Evolutionary conservation across 2,888 invertebrate species (phyloP), one percentile per base, ranked within the genome.

Genomic region (Neuroscelio doddi): DNA sequence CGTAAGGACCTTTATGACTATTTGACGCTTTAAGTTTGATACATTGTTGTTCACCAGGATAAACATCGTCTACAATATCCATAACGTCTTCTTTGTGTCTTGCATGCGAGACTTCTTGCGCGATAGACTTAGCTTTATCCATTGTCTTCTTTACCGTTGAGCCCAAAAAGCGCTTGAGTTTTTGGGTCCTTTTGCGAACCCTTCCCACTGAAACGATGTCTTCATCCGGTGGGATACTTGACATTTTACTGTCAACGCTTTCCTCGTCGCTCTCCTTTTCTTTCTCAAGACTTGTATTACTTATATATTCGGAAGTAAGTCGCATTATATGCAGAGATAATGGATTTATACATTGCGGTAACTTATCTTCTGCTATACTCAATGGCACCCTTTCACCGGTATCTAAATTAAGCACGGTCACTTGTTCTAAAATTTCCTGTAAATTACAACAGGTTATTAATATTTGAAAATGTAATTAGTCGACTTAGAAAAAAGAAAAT

Each of bases 1-100:
- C 98, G 80, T 95, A 96, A 0, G 97, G 98, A 0, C 98, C 98
- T 82, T 98, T 98, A 84, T 98, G 97, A 57, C 95, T 95, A 79
- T 95, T 95, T 0, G 96, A 94, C 0, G 97, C 97, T 85, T 98
- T 96, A 51, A 97, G 88, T 86, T 97, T 94, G 71, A 93, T 93
- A 79, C 90, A 91, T 71, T 85, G 85, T 26, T 91, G 91, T 69
- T 94, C 94, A 0, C 91, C 91, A 0, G 90, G 90, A 82, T 92
- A 88, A 52, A 93, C 92, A 64, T 93, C 93, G 80, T 95, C 94
- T 0, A 91, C 90, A 39, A 94, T 93, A 76, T 94, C 94, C 42
- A 93, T 92, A 1, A 93, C 92, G 79, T 94, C 94, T 76, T 94
- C 95, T 74, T 93, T 93, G 75, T 94, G 94, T 0, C 94, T 86